These are phyloP conservation scores for Solea solea DNA, from an alignment of 2,113 vertebrate species.

Conservation along the genomic window DNA sequence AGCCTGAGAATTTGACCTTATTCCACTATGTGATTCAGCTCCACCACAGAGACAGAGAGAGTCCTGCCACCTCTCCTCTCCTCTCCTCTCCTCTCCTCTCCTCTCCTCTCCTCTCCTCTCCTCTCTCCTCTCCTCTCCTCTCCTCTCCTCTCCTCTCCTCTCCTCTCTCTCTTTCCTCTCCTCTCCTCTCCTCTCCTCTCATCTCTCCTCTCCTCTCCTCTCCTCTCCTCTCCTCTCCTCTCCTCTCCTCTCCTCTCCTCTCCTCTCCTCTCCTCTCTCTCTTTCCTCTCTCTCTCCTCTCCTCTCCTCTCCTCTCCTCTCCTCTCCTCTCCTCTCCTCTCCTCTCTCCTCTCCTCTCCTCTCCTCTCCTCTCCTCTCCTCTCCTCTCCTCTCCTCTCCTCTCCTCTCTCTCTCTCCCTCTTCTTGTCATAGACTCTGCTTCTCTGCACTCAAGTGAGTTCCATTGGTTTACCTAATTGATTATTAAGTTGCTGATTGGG, in stretches of 20 bases:
- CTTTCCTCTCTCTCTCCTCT: too few relatives aligned
- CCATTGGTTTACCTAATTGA: constrained; percentile 82
- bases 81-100: not conserved
- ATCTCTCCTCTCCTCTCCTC: constrained; percentile 1
- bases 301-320: constrained; percentile 12
- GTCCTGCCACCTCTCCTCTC: not conserved
- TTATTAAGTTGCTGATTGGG: constrained; percentile 81
- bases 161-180: constrained; percentile 10
- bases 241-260: constrained; percentile 10
- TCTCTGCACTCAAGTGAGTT: constrained; percentile 67
- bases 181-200: too few relatives aligned
- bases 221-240: constrained; percentile 4
- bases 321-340: constrained; percentile 3
- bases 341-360: too few relatives aligned
- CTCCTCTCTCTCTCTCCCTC: constrained; percentile 19
- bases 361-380: constrained; percentile 4
- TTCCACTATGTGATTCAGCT: not conserved
- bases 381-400: constrained; percentile 4
- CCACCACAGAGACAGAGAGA: not conserved
- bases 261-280: not conserved
- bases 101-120: constrained; percentile 9
- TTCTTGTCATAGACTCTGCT: constrained; percentile 55
- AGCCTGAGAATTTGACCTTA: not conserved
- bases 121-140: constrained; percentile 9
- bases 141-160: constrained; percentile 4